A percentile compares a stretch with the other conserved stretches of the same genome.
phyloP scores from a whole-genome alignment of 2,888 invertebrate genomes.

The Brenthis hecate region DNA sequence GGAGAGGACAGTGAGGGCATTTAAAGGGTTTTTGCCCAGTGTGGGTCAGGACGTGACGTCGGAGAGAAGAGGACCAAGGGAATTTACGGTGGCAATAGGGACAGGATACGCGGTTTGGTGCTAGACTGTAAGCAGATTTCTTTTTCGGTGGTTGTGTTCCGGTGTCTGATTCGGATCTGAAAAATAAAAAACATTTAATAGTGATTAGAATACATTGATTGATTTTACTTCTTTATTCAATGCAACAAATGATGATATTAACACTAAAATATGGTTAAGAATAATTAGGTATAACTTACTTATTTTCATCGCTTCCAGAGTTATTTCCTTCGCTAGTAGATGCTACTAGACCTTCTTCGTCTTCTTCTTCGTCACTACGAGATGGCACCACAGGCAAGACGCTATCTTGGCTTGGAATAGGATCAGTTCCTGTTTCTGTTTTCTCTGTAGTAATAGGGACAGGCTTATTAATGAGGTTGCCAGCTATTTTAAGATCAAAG shows the following conservation, averaged over 20 bases:
- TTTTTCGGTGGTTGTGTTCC: slow-evolving; percentile 86
- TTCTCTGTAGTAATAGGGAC: slow-evolving; percentile 50
- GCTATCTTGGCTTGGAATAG: slow-evolving; percentile 84
- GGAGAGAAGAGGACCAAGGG: slow-evolving; percentile 97
- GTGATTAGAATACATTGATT: no score
- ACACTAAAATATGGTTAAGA: background rate
- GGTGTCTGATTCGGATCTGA: slow-evolving; percentile 86
- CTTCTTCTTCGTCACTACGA: slow-evolving; percentile 84
- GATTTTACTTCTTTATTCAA: background rate
- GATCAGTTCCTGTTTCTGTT: slow-evolving; percentile 73
- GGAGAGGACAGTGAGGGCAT: slow-evolving; percentile 94
- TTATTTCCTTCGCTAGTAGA: slow-evolving; percentile 92
- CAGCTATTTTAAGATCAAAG: slow-evolving; percentile 80
- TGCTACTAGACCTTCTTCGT: slow-evolving; percentile 90
- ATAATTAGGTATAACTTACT: slow-evolving; percentile 68
- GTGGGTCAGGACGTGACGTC: slow-evolving; percentile 97
- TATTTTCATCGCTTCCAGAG: slow-evolving; percentile 91
- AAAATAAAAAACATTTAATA: slow-evolving; percentile 44
- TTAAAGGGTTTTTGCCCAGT: slow-evolving; percentile 98
- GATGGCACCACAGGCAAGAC: slow-evolving; percentile 83
- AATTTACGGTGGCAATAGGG: slow-evolving; percentile 97
- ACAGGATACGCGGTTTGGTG: slow-evolving; percentile 96
- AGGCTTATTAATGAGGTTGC: slow-evolving; percentile 82
- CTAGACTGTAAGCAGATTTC: slow-evolving; percentile 96
- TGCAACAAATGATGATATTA: background rate